Base-by-base conservation (phyloP, 1,140 invertebrate species). In the Plectus sambesii region DNA sequence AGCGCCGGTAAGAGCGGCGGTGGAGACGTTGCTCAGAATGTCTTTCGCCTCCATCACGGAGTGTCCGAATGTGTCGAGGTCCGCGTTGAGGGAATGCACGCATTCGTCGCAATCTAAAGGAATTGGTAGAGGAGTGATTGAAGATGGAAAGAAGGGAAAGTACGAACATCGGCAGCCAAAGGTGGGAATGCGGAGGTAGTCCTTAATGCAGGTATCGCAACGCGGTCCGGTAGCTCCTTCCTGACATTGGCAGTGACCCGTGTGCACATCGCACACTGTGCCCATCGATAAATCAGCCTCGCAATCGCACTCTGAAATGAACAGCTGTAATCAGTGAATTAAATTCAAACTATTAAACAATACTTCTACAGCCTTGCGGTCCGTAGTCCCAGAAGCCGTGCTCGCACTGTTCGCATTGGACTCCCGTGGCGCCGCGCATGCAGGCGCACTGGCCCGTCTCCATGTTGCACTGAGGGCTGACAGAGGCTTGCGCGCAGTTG, bases 321-420 rank as follows among this genome's bases (percentile, higher is more conserved):
- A 48, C n/a, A n/a, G n/a, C n/a, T n/a, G n/a, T n/a, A n/a, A n/a
- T n/a, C n/a, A n/a, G n/a, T n/a, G n/a, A n/a, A n/a, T n/a, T n/a
- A n/a, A n/a, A n/a, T n/a, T n/a, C n/a, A n/a, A n/a, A n/a, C n/a
- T n/a, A n/a, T n/a, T n/a, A n/a, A n/a, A n/a, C n/a, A n/a, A n/a
- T n/a, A 87, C 85, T 81, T 53, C 80, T 76, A 68, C 92, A 98
- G 44, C 92, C 93, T 0, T 80, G 74, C 0, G 74, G 69, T 1
- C 80, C 79, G 66, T 89, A 94, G 64, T 94, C 85, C 89, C 89
- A 98, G 66, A 81, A 93, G 20, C 90, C 90, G 24, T 83, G 76
- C 0, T 87, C 85, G 71, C 93, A 99, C 3, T 82, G 79, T 58
- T 96, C 87, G 70, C 93, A 98, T 63, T 87, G 87, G 60, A 86